Evolutionary conservation across 2,113 vertebrate genomes (phyloP), one percentile per base, ranked within the genome.

Genomic region (Myiozetetes cayanensis): DNA sequence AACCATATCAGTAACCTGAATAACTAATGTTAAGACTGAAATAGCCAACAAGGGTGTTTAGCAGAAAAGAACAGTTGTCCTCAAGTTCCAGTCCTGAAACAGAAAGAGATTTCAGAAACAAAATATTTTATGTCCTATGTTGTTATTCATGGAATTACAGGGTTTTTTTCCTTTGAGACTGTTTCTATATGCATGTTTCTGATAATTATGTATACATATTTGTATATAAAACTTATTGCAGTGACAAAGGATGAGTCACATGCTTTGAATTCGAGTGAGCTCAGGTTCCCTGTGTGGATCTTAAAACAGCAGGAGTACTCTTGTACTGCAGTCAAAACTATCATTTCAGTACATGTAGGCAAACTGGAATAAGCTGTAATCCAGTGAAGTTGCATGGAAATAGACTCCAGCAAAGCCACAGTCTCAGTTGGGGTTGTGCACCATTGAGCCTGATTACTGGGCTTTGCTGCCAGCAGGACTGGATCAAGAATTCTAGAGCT

Each of bases 201-300:
- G 33, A 49, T 67, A 59, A 74, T 49, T 56, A 10, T 17, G 6
- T 35, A 28, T 19, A 21, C 27, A 24, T 39, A 7, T 61, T 39
- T 76, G 5, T 12, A 13, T 24, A 49, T 16, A 80, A 68, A 80
- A 31, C 20, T 53, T 30, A 46, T 11, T 59, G 12, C 27, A 81
- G 33, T 44, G 12, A 37, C 23, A 46, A 84, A 66, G 37, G 17
- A 35, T 41, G 53, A 47, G 8, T n/a, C 14, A 8, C 0, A 0
- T 17, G n/a, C 7, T 90, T 83, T 30, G 23, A 90, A 90, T 0
- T 0, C 30, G 33, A 79, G 23, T 3, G 8, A 86, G 49, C 55
- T 70, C 0, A 1, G 50, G 12, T 53, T 85, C 31, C 23, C 15
- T 46, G 8, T 15, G 18, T 37, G 63, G n/a, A 56, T n/a, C 28